Evolutionary conservation across 2,888 invertebrate species (phyloP).

Genomic region (Poecilobothrus nobilitatus): DNA sequence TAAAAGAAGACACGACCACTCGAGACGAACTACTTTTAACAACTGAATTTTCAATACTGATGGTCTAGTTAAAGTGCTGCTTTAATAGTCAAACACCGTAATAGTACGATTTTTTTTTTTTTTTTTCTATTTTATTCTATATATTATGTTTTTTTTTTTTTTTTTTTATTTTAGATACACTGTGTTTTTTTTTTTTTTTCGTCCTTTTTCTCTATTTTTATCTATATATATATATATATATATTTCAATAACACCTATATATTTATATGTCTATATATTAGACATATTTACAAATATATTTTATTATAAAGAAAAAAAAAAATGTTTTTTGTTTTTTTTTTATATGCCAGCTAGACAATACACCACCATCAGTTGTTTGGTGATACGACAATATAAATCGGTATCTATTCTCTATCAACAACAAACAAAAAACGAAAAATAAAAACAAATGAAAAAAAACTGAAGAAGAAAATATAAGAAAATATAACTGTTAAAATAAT

Average conservation of each 20-base stretch:
- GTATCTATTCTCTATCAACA: neutral
- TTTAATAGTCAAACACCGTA: neutral
- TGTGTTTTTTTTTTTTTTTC: neutral
- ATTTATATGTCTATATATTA: neutral
- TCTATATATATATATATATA: no score
- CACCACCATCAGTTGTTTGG: conserved; percentile 5
- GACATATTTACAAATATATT: neutral
- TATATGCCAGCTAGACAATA: conserved; percentile 1
- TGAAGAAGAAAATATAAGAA: neutral
- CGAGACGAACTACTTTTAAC: conserved; percentile 29
- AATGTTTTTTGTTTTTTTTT: neutral
- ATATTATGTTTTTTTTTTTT: neutral
- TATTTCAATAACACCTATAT: neutral
- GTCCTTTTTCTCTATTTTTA: neutral
- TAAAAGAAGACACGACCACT: conserved; percentile 24
- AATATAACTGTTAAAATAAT: neutral
- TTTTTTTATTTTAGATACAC: neutral
- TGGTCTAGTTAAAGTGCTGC: neutral
- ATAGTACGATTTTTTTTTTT: neutral
- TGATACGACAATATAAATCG: conserved; percentile 6
- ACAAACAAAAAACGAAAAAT: neutral
- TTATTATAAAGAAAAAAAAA: no score
- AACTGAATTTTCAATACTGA: conserved; percentile 24
- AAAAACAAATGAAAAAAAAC: neutral
- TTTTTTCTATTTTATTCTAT: neutral